phyloP scores from a whole-genome alignment of 2,797 vertebrate species.

The Bovichtus diacanthus region DNA sequence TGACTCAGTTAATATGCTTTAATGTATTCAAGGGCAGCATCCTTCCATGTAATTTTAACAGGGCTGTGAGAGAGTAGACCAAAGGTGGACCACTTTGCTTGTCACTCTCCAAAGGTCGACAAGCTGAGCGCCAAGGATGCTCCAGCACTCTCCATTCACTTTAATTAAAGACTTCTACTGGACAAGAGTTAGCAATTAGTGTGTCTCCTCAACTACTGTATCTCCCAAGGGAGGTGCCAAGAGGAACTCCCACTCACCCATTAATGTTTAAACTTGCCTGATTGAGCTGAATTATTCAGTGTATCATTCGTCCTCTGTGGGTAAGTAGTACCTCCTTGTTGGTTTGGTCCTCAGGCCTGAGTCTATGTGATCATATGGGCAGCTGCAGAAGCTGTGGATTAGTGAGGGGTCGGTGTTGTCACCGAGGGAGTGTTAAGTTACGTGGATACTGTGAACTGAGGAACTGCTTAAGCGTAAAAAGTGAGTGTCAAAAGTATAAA shows the following conservation, averaged over 20 bases:
- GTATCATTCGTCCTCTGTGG: constrained; percentile 57
- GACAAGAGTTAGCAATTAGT: constrained; percentile 82
- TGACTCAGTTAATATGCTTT: constrained; percentile 34
- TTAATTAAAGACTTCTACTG: constrained; percentile 80
- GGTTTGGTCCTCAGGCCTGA: constrained; percentile 39
- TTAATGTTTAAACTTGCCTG: constrained; percentile 79
- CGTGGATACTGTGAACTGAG: background rate
- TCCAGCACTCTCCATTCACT: constrained; percentile 44
- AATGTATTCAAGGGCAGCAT: constrained; percentile 33
- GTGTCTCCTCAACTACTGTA: constrained; percentile 63
- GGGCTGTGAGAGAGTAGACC: constrained; percentile 34
- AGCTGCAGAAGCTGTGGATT: constrained; percentile 26
- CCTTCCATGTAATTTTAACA: constrained; percentile 50
- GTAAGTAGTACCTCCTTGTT: constrained; percentile 56
- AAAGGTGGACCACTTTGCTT: constrained; percentile 42
- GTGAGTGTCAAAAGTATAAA: background rate
- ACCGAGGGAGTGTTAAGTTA: background rate
- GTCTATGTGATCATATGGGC: constrained; percentile 19
- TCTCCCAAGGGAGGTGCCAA: constrained; percentile 68
- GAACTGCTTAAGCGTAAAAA: background rate
- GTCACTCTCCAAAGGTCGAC: constrained; percentile 60
- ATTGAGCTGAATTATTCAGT: constrained; percentile 82
- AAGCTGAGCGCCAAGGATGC: constrained; percentile 50
- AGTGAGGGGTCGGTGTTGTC: background rate
- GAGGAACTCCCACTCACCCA: constrained; percentile 73